Base-by-base conservation (phyloP, 2,888 invertebrate species). In the Rosalia funebris region DNA sequence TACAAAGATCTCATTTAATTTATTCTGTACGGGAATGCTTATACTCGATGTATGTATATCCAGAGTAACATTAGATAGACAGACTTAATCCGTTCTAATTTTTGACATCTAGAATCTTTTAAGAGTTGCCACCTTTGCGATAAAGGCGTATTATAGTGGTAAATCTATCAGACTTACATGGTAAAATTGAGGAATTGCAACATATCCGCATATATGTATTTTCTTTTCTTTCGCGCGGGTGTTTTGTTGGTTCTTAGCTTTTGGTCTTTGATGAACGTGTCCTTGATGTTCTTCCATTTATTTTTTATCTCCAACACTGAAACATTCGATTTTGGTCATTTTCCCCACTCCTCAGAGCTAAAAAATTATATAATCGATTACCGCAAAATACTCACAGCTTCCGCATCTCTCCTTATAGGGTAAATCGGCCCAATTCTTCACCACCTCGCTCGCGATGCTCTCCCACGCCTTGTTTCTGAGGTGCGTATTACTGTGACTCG, bases 211-310 rank as follows among this genome's bases (percentile, higher is more conserved):
- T 41, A 41, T 10, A 41, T 41, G n/a, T 41, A 41, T 17, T 41
- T 41, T 10, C n/a, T 41, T n/a, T 17, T 41, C 3, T 17, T 41
- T 41, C 41, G 16, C n/a, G n/a, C n/a, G n/a, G n/a, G n/a, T n/a
- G n/a, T n/a, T 17, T 1, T 19, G 9, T 1, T n/a, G n/a, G 16
- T 41, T 17, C 41, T 2, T 17, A 17, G 15, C 17, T n/a, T 41
- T 17, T 19, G 15, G n/a, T 41, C 36, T 5, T 34, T 48, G 12
- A 36, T 36, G 36, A n/a, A 48, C 2, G 48, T 48, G 48, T 48
- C 48, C 19, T 48, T 48, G 15, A 48, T 32, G 17, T 48, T 48
- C 17, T 48, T 48, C 48, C 48, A 48, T 32, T 36, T 32, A 10
- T 36, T 48, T 16, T 36, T 32, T 34, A 48, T 32, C 19, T 34